A percentile compares a stretch with the other conserved stretches of the same genome.
Conservation (phyloP, 2,797 vertebrate species). For the Thalassophryne amazonica region DNA sequence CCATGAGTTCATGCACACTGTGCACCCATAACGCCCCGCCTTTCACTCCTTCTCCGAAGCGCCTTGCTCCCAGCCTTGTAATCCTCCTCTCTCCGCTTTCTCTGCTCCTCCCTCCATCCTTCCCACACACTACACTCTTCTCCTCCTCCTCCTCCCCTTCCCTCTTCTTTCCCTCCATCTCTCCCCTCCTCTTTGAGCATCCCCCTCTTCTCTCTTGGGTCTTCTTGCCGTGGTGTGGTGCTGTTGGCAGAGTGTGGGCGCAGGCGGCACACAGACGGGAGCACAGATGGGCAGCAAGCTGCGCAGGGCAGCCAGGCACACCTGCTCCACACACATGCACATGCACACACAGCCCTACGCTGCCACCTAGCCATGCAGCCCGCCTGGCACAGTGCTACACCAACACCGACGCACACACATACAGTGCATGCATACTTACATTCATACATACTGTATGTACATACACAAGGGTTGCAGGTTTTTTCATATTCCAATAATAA, state of each 20-base stretch:
- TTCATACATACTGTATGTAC: conserved; percentile 12
- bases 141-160: conserved; percentile 12
- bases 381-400: conserved; percentile 55
- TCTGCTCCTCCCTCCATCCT: conserved; percentile 25
- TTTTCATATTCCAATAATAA: no score
- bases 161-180: conserved; percentile 40
- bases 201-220: conserved; percentile 75
- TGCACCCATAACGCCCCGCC: conserved; percentile 25
- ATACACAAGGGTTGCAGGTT: background rate
- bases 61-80: conserved; percentile 35
- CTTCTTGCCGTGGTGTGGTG: conserved; percentile 67
- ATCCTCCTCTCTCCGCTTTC: conserved; percentile 30
- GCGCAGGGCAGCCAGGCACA: conserved; percentile 75
- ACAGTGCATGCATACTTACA: conserved; percentile 19
- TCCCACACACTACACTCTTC: conserved; percentile 13
- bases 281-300: conserved; percentile 83
- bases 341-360: conserved; percentile 45
- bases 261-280: conserved; percentile 81
- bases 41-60: conserved; percentile 21
- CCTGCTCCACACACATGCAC: conserved; percentile 70
- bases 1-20: conserved; percentile 35
- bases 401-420: conserved; percentile 47
- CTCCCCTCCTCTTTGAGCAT: conserved; percentile 63
- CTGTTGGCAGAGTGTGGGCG: conserved; percentile 79
- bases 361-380: conserved; percentile 64